Evolutionary conservation across 2,888 invertebrate species (phyloP).

Genomic region (Pinctada fucata): DNA sequence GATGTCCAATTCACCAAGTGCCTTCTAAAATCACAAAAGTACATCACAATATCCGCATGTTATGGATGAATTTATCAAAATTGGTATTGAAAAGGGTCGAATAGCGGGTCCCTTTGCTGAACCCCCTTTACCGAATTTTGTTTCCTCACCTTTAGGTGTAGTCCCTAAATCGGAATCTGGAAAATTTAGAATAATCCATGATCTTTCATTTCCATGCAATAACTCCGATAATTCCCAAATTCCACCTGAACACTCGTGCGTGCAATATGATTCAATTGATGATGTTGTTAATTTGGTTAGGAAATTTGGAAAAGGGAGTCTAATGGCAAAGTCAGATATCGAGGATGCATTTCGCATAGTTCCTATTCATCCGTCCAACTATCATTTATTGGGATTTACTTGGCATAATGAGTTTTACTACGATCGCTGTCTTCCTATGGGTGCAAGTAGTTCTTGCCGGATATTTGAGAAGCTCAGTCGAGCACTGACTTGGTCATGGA

Average conservation of each 20-base stretch:
- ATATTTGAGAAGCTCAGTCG: slow-evolving; percentile 1
- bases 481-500: slow-evolving; percentile 5
- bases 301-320: slow-evolving; percentile 9
- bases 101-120: slow-evolving; percentile 4
- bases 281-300: slow-evolving; percentile 8
- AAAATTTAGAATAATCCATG: slow-evolving; percentile 10
- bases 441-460: not conserved
- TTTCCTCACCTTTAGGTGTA: too few species aligned
- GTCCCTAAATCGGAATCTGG: slow-evolving; percentile 9
- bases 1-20: not conserved
- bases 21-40: slow-evolving; percentile 5
- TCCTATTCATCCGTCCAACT: slow-evolving; percentile 16
- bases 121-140: slow-evolving; percentile 10
- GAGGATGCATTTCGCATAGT: slow-evolving; percentile 34
- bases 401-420: slow-evolving; percentile 1
- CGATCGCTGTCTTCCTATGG: too few species aligned
- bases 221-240: slow-evolving; percentile 3
- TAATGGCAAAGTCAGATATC: slow-evolving; percentile 35
- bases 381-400: slow-evolving; percentile 27
- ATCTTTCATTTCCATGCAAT: slow-evolving; percentile 8
- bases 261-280: not conserved
- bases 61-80: not conserved
- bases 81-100: not conserved
- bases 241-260: not conserved
- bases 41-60: not conserved